Conservation (phyloP, 2,888 invertebrate genomes). For the Synanthedon myopaeformis region DNA sequence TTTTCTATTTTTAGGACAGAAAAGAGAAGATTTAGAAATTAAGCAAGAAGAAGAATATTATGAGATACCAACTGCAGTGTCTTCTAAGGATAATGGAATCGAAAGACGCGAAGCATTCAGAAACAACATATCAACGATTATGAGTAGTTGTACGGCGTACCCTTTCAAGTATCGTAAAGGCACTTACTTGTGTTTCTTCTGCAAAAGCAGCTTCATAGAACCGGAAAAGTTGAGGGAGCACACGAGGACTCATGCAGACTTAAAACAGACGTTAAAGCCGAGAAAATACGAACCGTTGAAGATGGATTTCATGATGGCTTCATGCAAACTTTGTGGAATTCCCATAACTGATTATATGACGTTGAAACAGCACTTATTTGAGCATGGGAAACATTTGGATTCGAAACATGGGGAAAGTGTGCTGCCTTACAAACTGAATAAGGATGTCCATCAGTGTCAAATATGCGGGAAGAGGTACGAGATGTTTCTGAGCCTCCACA, state of each 20-base stretch:
- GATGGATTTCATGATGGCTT: conserved; percentile 45
- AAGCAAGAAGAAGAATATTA: conserved; percentile 26
- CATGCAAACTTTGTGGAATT: conserved; percentile 42
- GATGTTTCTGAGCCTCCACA: conserved; percentile 54
- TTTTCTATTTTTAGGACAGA: conserved; percentile 67
- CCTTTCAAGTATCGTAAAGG: conserved; percentile 61
- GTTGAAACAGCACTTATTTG: conserved; percentile 38
- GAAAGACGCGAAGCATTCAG: conserved; percentile 46
- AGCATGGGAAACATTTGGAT: conserved; percentile 43
- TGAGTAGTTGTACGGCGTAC: conserved; percentile 50
- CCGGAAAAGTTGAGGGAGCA: conserved; percentile 54
- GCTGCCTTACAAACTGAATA: conserved; percentile 51
- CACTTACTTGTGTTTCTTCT: conserved; percentile 52
- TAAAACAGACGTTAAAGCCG: conserved; percentile 34
- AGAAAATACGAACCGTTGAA: conserved; percentile 56
- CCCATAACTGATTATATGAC: conserved; percentile 34
- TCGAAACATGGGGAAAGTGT: conserved; percentile 46
- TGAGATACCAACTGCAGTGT: conserved; percentile 6
- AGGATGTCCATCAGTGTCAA: conserved; percentile 49
- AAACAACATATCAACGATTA: conserved; percentile 44
- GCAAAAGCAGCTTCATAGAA: conserved; percentile 48
- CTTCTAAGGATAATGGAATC: conserved; percentile 21
- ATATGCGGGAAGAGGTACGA: conserved; percentile 56
- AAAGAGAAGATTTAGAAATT: conserved; percentile 35
- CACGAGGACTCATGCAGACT: conserved; percentile 34